Percentiles rank a stretch among this genome's conserved stretches.
These are phyloP conservation scores for Mamestra configurata DNA, from an alignment of 1,140 invertebrate genomes.

Conservation along the genomic window DNA sequence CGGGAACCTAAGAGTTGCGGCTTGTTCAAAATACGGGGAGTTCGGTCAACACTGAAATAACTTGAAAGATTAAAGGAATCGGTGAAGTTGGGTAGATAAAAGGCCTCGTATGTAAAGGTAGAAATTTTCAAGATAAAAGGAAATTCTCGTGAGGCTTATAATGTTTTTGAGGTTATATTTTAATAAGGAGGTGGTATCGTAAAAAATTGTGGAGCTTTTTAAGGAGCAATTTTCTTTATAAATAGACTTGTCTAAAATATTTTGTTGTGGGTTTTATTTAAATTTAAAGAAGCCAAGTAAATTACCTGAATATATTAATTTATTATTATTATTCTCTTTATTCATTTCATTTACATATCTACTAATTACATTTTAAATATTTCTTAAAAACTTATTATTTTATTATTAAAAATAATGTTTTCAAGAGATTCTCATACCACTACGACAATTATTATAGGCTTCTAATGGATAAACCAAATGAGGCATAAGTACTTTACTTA, in stretches of 20 bases:
- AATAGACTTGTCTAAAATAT: background rate
- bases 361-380: too few species aligned
- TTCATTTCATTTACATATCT: too few species aligned
- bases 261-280: too few species aligned
- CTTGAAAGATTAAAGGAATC: constrained; percentile 17
- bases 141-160: background rate
- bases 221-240: background rate
- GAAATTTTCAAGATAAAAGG: constrained; percentile 2
- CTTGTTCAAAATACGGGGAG: constrained; percentile 1
- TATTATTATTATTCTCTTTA: too few species aligned
- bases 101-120: background rate
- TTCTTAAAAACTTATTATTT: too few species aligned
- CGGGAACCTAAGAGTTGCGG: background rate
- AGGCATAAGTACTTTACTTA: too few species aligned
- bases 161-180: constrained; percentile 11
- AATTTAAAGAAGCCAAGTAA: too few species aligned
- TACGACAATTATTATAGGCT: too few species aligned
- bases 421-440: too few species aligned
- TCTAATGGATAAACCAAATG: too few species aligned
- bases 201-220: background rate
- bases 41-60: constrained; percentile 25
- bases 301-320: too few species aligned
- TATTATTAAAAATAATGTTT: too few species aligned
- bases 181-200: background rate
- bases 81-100: background rate